A percentile compares a stretch with the other conserved stretches of the same genome.
phyloP scores from a whole-genome alignment of 2,888 invertebrate species.

The Troides aeacus region DNA sequence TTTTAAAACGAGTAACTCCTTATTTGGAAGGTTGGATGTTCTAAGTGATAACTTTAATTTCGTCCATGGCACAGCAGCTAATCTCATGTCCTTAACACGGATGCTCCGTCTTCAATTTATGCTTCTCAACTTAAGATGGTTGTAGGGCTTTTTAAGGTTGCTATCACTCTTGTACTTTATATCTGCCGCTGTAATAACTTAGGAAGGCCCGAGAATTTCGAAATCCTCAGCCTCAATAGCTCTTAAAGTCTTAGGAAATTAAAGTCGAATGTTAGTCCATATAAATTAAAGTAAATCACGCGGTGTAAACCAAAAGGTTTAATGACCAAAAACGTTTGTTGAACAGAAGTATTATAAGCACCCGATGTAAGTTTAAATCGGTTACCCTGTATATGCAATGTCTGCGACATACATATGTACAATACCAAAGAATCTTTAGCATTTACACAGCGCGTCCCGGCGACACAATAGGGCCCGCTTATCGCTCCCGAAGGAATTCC shows the following conservation, averaged over 20 bases:
- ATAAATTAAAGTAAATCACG: too few species aligned
- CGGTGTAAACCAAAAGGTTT: neutral
- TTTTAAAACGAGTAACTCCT: neutral
- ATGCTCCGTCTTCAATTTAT: too few species aligned
- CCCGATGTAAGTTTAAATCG: neutral
- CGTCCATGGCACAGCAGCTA: too few species aligned
- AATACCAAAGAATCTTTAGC: constrained; percentile 13
- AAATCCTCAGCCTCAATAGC: too few species aligned
- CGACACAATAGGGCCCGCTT: constrained; percentile 49
- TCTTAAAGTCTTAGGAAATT: too few species aligned
- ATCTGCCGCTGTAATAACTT: too few species aligned
- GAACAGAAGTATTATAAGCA: neutral
- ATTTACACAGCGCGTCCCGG: constrained; percentile 8
- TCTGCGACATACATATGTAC: constrained; percentile 16
- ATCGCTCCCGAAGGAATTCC: constrained; percentile 57
- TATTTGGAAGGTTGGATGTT: neutral
- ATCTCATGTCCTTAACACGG: too few species aligned
- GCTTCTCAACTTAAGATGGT: too few species aligned
- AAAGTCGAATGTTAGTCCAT: too few species aligned
- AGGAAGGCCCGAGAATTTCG: too few species aligned
- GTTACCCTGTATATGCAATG: neutral
- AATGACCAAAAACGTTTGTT: neutral
- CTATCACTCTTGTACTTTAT: too few species aligned
- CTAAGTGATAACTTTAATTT: neutral
- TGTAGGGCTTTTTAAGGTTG: too few species aligned